A percentile compares a stretch with the other conserved stretches of the same genome.
These are phyloP conservation scores for Amphipyra tragopoginis DNA, from an alignment of 2,888 invertebrate genomes.

Conservation along the genomic window DNA sequence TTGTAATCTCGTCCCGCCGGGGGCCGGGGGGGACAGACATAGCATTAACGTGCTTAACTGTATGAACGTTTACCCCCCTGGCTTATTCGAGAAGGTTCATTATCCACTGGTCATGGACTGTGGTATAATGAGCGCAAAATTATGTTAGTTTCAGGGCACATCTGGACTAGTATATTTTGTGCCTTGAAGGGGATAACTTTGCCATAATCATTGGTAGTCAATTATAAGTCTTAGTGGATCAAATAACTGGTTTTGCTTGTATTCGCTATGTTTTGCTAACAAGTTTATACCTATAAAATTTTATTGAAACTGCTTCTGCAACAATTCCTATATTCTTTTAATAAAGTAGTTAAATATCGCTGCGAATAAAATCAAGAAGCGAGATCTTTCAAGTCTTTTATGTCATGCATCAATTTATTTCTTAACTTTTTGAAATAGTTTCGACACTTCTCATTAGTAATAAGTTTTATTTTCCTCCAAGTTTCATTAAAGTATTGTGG, in stretches of 20 bases:
- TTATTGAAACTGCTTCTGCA: slow-evolving; percentile 7
- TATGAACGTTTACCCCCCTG: slow-evolving; percentile 43
- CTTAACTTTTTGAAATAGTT: no score
- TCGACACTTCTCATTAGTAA: no score
- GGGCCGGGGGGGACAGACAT: slow-evolving; percentile 50
- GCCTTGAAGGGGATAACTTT: slow-evolving; percentile 7
- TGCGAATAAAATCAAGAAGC: no score
- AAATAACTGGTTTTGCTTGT: slow-evolving; percentile 10
- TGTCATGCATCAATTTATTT: no score
- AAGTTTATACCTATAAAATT: slow-evolving; percentile 2
- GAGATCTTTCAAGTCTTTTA: no score
- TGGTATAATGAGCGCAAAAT: slow-evolving; percentile 43
- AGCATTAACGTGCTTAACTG: slow-evolving; percentile 54
- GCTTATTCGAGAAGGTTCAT: slow-evolving; percentile 48
- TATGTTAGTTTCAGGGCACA: slow-evolving; percentile 26
- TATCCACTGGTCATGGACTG: slow-evolving; percentile 33
- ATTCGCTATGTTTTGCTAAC: background rate
- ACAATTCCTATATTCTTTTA: slow-evolving; percentile 2
- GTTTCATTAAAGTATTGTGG: no score
- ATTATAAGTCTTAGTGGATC: slow-evolving; percentile 10
- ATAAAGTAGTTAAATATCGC: background rate
- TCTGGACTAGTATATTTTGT: slow-evolving; percentile 11
- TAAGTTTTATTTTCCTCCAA: no score
- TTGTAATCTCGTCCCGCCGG: slow-evolving; percentile 69
- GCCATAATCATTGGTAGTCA: slow-evolving; percentile 8